Evolutionary conservation across 2,797 vertebrate species (phyloP).

Genomic region (Muscicapa comitata): DNA sequence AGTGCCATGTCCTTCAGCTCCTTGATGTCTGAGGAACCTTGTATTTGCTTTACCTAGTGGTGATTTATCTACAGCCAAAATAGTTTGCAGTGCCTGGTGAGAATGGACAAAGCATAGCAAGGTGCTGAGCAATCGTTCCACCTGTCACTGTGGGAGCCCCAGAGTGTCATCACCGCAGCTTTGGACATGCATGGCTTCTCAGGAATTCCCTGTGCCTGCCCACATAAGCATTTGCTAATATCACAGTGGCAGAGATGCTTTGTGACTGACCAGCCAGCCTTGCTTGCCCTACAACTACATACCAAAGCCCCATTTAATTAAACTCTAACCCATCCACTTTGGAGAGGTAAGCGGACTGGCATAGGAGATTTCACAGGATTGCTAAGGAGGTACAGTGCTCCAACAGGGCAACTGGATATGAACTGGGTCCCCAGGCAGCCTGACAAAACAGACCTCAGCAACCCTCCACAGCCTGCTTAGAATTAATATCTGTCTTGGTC

Average conservation of each 20-base stretch:
- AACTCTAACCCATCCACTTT: background rate
- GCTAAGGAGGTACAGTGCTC: background rate
- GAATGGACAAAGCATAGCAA: slow-evolving; percentile 16
- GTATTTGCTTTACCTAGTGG: background rate
- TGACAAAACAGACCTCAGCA: background rate
- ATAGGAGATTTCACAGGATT: background rate
- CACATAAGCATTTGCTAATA: background rate
- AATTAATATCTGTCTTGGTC: background rate
- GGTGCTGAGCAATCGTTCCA: background rate
- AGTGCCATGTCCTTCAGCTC: background rate
- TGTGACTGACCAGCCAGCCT: background rate
- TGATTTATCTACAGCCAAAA: background rate
- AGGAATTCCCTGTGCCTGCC: slow-evolving; percentile 15
- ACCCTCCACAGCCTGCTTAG: background rate
- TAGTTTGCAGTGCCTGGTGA: background rate
- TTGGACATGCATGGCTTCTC: background rate
- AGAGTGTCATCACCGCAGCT: background rate
- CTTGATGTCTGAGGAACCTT: background rate
- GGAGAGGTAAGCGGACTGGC: background rate
- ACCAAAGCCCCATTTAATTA: background rate
- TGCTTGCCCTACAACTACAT: background rate
- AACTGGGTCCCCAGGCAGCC: background rate
- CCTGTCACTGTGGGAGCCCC: background rate
- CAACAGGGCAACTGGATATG: background rate
- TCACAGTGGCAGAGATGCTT: background rate